Percentiles rank a stretch among this genome's conserved stretches.
phyloP scores from a whole-genome alignment of 2,888 invertebrate species.

The Chrysodeixis includens region DNA sequence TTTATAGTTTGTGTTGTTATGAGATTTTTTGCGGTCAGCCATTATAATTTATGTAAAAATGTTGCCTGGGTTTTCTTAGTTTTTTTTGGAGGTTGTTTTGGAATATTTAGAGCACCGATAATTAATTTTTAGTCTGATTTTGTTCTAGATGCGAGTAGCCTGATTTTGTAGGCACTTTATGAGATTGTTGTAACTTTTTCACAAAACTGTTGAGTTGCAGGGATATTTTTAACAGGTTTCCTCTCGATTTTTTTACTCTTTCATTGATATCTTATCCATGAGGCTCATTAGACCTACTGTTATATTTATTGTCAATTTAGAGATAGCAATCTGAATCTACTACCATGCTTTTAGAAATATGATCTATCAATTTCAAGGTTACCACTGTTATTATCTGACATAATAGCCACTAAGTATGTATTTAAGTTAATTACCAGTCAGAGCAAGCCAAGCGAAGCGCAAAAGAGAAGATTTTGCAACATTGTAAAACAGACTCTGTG shows the following conservation, averaged over 20 bases:
- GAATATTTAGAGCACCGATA: neutral
- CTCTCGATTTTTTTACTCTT: too few relatives aligned
- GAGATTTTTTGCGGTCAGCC: neutral
- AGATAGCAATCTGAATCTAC: too few relatives aligned
- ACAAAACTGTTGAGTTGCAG: neutral
- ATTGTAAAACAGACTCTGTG: neutral
- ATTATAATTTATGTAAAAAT: neutral
- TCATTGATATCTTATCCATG: too few relatives aligned
- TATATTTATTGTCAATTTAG: neutral
- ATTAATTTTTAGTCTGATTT: neutral
- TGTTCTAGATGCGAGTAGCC: neutral
- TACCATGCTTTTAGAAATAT: neutral
- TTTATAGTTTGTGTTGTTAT: constrained; percentile 14
- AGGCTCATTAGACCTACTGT: too few relatives aligned
- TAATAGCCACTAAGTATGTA: neutral
- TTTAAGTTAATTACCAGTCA: neutral
- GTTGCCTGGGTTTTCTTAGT: neutral
- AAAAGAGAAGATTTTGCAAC: neutral
- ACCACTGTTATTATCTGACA: neutral
- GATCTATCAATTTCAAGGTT: neutral
- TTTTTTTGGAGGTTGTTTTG: neutral
- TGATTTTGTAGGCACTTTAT: neutral
- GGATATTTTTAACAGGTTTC: neutral
- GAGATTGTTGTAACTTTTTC: neutral
- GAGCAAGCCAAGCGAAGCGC: neutral